Evolutionary conservation across 2,797 vertebrate species (phyloP).

Genomic region (Ceyx erithaca): DNA sequence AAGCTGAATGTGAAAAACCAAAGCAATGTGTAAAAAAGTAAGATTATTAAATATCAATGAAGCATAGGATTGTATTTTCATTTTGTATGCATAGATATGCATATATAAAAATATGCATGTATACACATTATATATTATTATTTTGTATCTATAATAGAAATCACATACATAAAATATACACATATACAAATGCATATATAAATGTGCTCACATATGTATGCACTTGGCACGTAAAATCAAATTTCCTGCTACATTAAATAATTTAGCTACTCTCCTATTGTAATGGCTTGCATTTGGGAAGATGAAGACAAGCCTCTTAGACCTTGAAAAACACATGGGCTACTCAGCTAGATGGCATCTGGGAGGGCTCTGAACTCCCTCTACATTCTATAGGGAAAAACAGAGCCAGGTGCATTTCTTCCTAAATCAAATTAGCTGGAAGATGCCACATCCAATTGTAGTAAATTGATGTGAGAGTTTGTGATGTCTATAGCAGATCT

Average conservation of each 20-base stretch:
- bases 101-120: neutral
- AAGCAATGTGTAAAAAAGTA: neutral
- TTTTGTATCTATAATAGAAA: neutral
- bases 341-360: constrained; percentile 82
- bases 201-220: neutral
- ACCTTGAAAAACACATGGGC: constrained; percentile 91
- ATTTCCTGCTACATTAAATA: constrained; percentile 89
- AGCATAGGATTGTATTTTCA: neutral
- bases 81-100: neutral
- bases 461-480: constrained; percentile 99
- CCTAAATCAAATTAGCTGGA: constrained; percentile 98
- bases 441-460: constrained; percentile 99
- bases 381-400: constrained; percentile 96
- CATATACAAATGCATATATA: neutral
- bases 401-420: constrained; percentile 99
- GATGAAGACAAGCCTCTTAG: constrained; percentile 94
- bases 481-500: constrained; percentile 98
- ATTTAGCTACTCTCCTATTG: constrained; percentile 81
- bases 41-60: constrained; percentile 12
- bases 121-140: no score
- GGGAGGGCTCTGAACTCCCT: constrained; percentile 82
- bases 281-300: constrained; percentile 91
- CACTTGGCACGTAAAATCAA: constrained; percentile 79
- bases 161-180: neutral
- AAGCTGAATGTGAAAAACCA: neutral